Conservation (phyloP, 2,113 vertebrate species). For the Puntigrus tetrazona region DNA sequence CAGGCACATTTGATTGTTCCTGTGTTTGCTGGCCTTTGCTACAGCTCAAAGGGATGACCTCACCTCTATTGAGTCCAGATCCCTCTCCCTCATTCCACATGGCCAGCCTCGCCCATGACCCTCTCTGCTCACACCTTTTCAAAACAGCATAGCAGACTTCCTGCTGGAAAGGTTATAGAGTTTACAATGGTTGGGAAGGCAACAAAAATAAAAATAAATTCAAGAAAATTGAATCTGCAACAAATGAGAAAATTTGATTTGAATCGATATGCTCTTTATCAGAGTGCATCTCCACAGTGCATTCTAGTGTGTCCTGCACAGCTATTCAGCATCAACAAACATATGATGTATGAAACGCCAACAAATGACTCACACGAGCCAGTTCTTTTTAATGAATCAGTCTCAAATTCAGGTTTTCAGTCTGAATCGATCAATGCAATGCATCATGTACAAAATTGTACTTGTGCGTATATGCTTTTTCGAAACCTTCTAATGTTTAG, state of each 20-base stretch:
- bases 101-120: slow-evolving; percentile 15
- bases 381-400: neutral
- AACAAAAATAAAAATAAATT: neutral
- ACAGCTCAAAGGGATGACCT: slow-evolving; percentile 66
- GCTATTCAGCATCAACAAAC: neutral
- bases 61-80: slow-evolving; percentile 66
- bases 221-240: neutral
- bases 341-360: neutral
- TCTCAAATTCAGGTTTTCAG: neutral
- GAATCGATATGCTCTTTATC: neutral
- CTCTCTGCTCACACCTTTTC: neutral
- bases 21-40: slow-evolving; percentile 52
- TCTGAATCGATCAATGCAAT: neutral
- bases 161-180: neutral
- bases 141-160: neutral
- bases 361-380: neutral
- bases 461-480: neutral
- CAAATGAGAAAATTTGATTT: neutral
- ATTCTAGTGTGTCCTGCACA: neutral
- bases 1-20: slow-evolving; percentile 65
- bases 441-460: neutral
- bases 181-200: slow-evolving; percentile 1
- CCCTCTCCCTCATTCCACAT: slow-evolving; percentile 60
- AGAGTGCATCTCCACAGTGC: neutral
- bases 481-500: neutral